Conservation (phyloP, 2,888 invertebrate genomes). For the Diloba caeruleocephala region DNA sequence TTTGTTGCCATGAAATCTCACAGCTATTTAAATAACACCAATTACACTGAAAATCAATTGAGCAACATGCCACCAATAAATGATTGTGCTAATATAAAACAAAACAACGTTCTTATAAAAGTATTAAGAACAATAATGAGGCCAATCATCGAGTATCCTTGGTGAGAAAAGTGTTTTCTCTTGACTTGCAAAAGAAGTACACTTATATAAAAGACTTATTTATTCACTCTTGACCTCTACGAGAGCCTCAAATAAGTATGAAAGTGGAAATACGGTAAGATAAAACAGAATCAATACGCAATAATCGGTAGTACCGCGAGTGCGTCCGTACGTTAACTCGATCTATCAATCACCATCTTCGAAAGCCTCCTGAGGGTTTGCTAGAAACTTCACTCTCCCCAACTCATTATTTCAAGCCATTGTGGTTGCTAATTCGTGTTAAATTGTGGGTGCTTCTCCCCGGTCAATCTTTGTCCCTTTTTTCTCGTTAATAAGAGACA, state of each 20-base stretch:
- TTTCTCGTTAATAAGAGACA: constrained; percentile 63
- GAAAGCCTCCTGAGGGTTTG: constrained; percentile 22
- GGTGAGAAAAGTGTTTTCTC: constrained; percentile 33
- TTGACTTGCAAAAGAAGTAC: constrained; percentile 31
- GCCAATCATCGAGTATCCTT: constrained; percentile 34
- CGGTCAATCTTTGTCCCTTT: constrained; percentile 59
- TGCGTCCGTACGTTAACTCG: constrained; percentile 46
- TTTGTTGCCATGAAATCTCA: neutral
- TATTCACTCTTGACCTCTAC: constrained; percentile 42
- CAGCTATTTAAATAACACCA: neutral
- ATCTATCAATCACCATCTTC: constrained; percentile 54
- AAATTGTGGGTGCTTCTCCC: constrained; percentile 46
- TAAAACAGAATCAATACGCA: constrained; percentile 48
- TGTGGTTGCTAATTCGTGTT: constrained; percentile 54
- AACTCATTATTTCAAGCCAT: constrained; percentile 53
- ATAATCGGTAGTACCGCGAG: constrained; percentile 46
- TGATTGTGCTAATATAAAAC: no score
- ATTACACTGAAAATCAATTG: no score
- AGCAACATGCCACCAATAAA: no score
- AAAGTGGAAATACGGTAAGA: constrained; percentile 37
- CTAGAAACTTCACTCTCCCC: constrained; percentile 36
- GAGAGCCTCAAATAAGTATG: constrained; percentile 31
- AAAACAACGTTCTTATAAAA: no score
- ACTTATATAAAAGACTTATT: constrained; percentile 38
- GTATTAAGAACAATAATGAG: constrained; percentile 31